Evolutionary conservation across 2,797 vertebrate species (phyloP).

Genomic region (Phalloptychus januarius): DNA sequence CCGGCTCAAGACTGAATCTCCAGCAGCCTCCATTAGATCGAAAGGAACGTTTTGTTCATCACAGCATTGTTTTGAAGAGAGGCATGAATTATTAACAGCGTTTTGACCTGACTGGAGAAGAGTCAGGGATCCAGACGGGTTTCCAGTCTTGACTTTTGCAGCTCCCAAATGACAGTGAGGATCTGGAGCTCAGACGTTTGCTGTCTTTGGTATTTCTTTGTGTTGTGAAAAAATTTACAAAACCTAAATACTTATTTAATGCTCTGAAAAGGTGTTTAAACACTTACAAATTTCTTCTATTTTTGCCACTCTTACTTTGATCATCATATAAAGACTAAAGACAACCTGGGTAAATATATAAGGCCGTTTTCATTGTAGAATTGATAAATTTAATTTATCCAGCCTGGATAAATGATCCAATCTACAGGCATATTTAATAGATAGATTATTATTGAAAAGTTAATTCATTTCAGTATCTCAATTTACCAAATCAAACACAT

Average conservation of each 20-base stretch:
- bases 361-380: not conserved
- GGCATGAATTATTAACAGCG: constrained; percentile 78
- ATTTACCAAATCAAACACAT: not conserved
- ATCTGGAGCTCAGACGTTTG: not conserved
- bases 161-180: constrained; percentile 36
- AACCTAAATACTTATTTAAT: not conserved
- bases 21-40: constrained; percentile 70
- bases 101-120: constrained; percentile 45
- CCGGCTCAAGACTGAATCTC: constrained; percentile 21
- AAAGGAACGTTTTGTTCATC: constrained; percentile 75
- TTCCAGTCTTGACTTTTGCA: constrained; percentile 40
- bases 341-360: not conserved
- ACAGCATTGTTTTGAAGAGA: constrained; percentile 68
- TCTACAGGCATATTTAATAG: not conserved
- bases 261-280: not conserved
- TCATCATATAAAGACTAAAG: not conserved
- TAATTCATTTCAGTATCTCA: not conserved
- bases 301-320: not conserved
- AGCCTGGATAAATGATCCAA: not conserved
- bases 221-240: not conserved
- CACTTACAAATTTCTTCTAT: not conserved
- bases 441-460: not conserved
- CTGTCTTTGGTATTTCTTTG: not conserved
- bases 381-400: not conserved
- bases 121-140: constrained; percentile 44